Evolutionary conservation across 2,888 invertebrate species (phyloP).

Genomic region (Sinopyrophorus schimmeli): DNA sequence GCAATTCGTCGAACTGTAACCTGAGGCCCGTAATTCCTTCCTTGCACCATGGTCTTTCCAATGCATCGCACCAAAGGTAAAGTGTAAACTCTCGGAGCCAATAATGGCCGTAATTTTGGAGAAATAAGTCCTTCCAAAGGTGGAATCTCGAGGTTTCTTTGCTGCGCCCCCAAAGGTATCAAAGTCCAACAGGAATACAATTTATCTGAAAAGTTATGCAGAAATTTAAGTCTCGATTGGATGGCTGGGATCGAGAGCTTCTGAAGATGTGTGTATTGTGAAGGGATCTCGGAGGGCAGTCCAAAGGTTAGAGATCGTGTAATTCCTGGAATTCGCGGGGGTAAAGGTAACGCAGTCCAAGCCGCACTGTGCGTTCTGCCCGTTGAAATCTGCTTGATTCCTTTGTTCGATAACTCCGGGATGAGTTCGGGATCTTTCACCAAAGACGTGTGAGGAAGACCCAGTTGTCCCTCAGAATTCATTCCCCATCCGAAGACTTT

Average conservation of each 20-base stretch:
- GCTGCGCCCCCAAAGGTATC: slow-evolving; percentile 56
- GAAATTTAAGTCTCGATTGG: slow-evolving; percentile 59
- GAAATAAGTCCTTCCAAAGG: slow-evolving; percentile 54
- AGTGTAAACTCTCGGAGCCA: slow-evolving; percentile 64
- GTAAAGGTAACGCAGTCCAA: slow-evolving; percentile 63
- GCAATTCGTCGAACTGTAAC: slow-evolving; percentile 65
- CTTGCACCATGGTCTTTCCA: slow-evolving; percentile 69
- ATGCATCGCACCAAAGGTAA: slow-evolving; percentile 65
- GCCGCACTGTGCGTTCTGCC: slow-evolving; percentile 67
- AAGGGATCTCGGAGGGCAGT: slow-evolving; percentile 59
- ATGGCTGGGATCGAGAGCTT: slow-evolving; percentile 58
- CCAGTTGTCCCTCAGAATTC: slow-evolving; percentile 66
- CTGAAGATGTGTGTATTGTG: slow-evolving; percentile 61
- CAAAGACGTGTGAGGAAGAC: slow-evolving; percentile 60
- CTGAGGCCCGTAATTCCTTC: slow-evolving; percentile 67
- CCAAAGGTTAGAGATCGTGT: slow-evolving; percentile 59
- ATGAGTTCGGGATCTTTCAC: slow-evolving; percentile 62
- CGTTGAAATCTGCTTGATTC: slow-evolving; percentile 64
- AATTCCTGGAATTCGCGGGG: slow-evolving; percentile 57
- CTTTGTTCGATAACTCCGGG: slow-evolving; percentile 57
- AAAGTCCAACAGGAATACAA: slow-evolving; percentile 63
- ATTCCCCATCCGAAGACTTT: slow-evolving; percentile 67
- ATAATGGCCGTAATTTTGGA: slow-evolving; percentile 57
- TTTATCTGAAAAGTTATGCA: slow-evolving; percentile 66
- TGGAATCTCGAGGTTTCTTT: slow-evolving; percentile 52